Evolutionary conservation across 1,140 invertebrate species (phyloP), one percentile per base, ranked within the genome.

Genomic region (Zaprionus nigranus): DNA sequence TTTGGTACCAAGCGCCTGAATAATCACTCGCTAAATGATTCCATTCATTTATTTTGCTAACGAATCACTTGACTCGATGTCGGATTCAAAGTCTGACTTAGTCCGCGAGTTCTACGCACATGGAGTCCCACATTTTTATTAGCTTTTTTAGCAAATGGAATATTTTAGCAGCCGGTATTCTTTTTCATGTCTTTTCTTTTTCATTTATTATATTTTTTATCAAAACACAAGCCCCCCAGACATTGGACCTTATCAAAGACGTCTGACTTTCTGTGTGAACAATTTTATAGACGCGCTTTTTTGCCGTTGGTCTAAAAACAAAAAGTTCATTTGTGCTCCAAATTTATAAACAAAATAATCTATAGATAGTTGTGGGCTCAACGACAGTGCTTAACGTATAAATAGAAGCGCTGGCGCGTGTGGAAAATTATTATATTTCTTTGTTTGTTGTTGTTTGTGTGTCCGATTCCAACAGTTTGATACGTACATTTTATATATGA

Each of bases 11-110:
- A 63, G 71, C 79, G 61, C 74, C 53, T 56, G 43, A 86, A 82
- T 84, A 87, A 87, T 88, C 84, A 87, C 78, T 87, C 70, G 84
- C 84, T 87, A 87, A 87, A 75, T 84, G 70, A 36, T 61, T 67
- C 49, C 68, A 80, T 74, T 78, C 75, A 78, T 38, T 64, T 15
- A 30, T 40, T 17, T 53, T 62, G 81, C 81, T 85, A 81, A 81
- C 82, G 58, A 84, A 84, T 84, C 82, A 84, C 78, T 85, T 75
- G 80, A 81, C 78, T 81, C 64, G 65, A 17, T 9, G 17, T 30
- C n/a, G 28, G 22, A 36, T 57, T 51, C 11, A 43, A 34, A 67
- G 43, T 57, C 43, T 49, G 26, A 36, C 40, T 46, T 9, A 7
- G 26, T 51, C 20, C 46, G 46, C 22, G 20, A 20, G n/a, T n/a